These are phyloP conservation scores for Stigmatopora argus DNA, from an alignment of 2,113 vertebrate genomes.

Conservation along the genomic window DNA sequence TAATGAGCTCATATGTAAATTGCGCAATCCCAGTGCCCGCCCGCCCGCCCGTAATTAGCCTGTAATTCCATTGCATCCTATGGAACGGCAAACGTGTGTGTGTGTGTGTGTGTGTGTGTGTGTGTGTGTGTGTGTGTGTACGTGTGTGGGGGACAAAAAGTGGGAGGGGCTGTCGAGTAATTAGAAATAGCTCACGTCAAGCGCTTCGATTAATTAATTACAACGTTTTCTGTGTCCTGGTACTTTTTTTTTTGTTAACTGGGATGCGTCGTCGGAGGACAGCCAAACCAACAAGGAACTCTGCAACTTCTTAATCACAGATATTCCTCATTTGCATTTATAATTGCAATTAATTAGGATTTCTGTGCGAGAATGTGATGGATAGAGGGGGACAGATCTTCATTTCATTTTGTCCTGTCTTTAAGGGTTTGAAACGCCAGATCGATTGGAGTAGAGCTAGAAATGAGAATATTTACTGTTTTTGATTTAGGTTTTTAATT, in stretches of 20 bases:
- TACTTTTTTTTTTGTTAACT: slow-evolving; percentile 47
- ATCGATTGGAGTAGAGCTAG: too few species aligned
- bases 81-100: slow-evolving; percentile 18
- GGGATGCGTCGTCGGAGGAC: slow-evolving; percentile 63
- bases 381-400: not conserved
- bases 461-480: too few species aligned
- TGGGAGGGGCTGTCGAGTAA: slow-evolving; percentile 57
- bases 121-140: too few species aligned
- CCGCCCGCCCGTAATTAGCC: slow-evolving; percentile 64
- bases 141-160: slow-evolving; percentile 39
- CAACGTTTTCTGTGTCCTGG: slow-evolving; percentile 52
- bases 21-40: slow-evolving; percentile 58
- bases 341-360: slow-evolving; percentile 66
- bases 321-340: slow-evolving; percentile 70
- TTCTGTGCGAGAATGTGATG: not conserved
- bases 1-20: slow-evolving; percentile 72
- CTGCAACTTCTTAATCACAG: slow-evolving; percentile 66
- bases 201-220: slow-evolving; percentile 68
- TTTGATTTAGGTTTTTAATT: too few species aligned
- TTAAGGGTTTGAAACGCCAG: too few species aligned
- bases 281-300: slow-evolving; percentile 69
- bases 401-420: not conserved
- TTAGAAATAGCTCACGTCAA: slow-evolving; percentile 65
- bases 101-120: too few species aligned
- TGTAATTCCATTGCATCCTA: slow-evolving; percentile 58